Evolutionary conservation across 35 echinoderm and acorn worm species (phyloP).

Genomic region (Anneissia japonica): DNA sequence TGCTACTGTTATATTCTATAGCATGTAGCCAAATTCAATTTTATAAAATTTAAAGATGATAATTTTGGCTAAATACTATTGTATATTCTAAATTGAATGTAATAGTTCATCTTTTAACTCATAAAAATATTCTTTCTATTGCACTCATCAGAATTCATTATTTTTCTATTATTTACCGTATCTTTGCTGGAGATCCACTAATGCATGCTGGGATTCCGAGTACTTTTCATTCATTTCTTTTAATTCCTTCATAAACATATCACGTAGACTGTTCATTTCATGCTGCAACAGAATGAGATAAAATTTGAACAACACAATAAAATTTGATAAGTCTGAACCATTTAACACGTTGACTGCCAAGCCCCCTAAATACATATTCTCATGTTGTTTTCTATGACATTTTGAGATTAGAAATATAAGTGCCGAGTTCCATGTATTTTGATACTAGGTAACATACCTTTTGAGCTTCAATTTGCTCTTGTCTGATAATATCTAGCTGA

Average conservation of each 20-base stretch:
- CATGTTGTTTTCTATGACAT: too few species aligned
- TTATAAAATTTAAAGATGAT: too few species aligned
- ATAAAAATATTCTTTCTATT: too few species aligned
- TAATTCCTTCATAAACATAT: slow-evolving; percentile 94
- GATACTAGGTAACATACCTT: slow-evolving; percentile 49
- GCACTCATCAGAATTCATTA: too few species aligned
- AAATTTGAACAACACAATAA: neutral
- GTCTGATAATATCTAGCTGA: slow-evolving; percentile 70
- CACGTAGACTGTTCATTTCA: slow-evolving; percentile 88
- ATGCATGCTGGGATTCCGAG: slow-evolving; percentile 61
- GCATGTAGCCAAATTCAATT: too few species aligned
- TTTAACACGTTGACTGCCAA: neutral
- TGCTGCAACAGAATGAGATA: slow-evolving; percentile 20
- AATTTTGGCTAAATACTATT: too few species aligned
- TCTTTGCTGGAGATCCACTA: slow-evolving; percentile 64
- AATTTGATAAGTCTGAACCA: neutral
- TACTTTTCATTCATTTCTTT: slow-evolving; percentile 97
- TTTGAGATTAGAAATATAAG: too few species aligned
- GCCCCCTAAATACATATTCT: neutral
- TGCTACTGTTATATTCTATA: too few species aligned
- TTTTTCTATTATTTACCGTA: neutral
- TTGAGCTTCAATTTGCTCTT: slow-evolving; percentile 65
- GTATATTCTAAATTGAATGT: too few species aligned
- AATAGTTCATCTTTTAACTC: too few species aligned
- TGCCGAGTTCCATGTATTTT: too few species aligned